Evolutionary conservation across 2,113 vertebrate species (phyloP), one percentile per base, ranked within the genome.

Genomic region (Petroica traversi): DNA sequence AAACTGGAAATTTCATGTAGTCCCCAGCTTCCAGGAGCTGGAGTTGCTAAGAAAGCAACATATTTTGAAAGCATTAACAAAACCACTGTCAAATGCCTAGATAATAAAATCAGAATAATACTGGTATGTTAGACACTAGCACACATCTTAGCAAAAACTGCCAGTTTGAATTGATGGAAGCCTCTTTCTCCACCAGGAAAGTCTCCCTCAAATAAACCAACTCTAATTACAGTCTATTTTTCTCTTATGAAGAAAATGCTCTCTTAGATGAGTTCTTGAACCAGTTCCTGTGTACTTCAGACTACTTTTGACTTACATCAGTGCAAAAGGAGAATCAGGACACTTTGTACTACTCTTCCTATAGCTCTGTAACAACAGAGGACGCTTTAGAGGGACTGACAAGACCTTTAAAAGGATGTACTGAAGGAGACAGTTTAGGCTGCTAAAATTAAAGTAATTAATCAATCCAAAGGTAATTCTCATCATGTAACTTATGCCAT

Each of bases 261-360:
- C 36, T 78, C 85, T 66, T 76, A 71, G 51, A 84, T 87, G 57
- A 87, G 13, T 48, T 36, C n/a, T 33, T 89, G 55, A 91, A 68
- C 66, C 61, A 61, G 33, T 80, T 92, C 63, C 71, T 79, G 28
- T 3, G 0, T 76, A 64, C 55, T 78, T 91, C 43, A 81, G 57
- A 72, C 52, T 38, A 81, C 68, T 89, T 88, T 64, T 89, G 64
- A 89, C 80, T 92, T 87, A 52, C 20, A 75, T 41, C 40, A 61
- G 24, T 75, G 57, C 61, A 77, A 84, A 76, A 93, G 89, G 40
- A 93, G 68, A 91, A 92, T 52, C 43, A 77, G 80, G 83, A 96
- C 83, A 84, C 61, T 85, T 71, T 45, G 52, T 81, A 64, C 88
- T 77, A 38, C 73, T 83, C 74, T 89, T 89, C 67, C 88, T 62